Evolutionary conservation across 2,797 vertebrate species (phyloP).

Genomic region (Lepus oiostolus): DNA sequence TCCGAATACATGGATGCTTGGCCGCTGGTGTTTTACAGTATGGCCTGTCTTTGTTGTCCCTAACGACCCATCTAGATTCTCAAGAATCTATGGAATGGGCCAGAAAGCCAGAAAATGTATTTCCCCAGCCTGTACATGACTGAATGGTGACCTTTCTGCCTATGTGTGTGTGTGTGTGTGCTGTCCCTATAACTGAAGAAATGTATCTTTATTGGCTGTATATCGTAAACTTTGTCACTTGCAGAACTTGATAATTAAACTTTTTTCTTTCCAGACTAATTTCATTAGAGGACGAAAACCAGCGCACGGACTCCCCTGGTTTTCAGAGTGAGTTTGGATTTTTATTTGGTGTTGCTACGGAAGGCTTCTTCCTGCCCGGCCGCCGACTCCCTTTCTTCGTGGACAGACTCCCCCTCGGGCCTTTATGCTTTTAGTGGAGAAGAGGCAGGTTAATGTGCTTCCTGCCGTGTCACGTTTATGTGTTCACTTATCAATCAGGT

Average conservation of each 20-base stretch:
- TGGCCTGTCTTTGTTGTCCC: background rate
- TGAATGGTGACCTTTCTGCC: background rate
- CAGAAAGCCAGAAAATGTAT: background rate
- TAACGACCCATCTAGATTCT: background rate
- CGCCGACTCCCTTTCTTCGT: background rate
- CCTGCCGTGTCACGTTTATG: background rate
- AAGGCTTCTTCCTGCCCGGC: background rate
- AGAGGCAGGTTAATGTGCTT: conserved; percentile 37
- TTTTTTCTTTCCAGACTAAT: conserved; percentile 92
- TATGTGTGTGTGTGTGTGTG: background rate
- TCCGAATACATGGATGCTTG: background rate
- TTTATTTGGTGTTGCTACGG: conserved; percentile 49
- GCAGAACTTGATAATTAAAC: conserved; percentile 37
- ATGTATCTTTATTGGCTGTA: background rate
- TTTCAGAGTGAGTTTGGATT: conserved; percentile 79
- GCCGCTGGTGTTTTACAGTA: background rate
- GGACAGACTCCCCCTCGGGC: background rate
- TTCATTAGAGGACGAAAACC: conserved; percentile 92
- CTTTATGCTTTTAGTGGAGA: conserved; percentile 22
- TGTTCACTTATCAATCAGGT: background rate
- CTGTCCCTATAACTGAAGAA: background rate
- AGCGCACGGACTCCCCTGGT: conserved; percentile 84
- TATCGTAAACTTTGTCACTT: conserved; percentile 41
- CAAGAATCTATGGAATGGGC: background rate
- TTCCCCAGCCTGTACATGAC: conserved; percentile 6